Conservation (phyloP, 2,888 invertebrate species). For the Galeruca laticollis region DNA sequence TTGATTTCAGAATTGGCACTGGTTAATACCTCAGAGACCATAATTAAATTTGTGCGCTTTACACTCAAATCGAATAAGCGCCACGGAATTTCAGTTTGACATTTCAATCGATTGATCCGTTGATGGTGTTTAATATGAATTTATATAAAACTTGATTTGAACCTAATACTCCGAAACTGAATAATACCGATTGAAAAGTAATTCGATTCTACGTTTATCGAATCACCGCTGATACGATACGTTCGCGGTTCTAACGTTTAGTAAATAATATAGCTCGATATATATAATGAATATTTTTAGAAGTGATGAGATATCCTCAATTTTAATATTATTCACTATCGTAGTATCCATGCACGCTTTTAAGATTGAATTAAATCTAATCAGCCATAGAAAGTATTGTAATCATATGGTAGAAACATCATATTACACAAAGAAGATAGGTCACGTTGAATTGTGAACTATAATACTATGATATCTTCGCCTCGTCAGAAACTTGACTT, state of each 20-base stretch:
- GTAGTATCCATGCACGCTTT: too few species aligned
- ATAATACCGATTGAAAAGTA: not conserved
- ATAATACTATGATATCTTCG: too few species aligned
- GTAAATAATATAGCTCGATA: not conserved
- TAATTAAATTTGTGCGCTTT: slow-evolving; percentile 9
- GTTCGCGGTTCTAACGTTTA: not conserved
- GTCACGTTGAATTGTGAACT: too few species aligned
- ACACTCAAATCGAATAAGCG: slow-evolving; percentile 5
- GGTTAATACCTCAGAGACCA: slow-evolving; percentile 5
- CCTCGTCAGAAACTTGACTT: too few species aligned
- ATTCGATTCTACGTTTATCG: not conserved
- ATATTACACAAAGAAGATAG: too few species aligned
- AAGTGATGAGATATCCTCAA: too few species aligned
- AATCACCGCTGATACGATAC: not conserved
- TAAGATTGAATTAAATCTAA: too few species aligned
- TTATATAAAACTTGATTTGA: slow-evolving; percentile 9
- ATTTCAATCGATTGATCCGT: slow-evolving; percentile 12
- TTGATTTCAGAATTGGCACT: slow-evolving; percentile 13
- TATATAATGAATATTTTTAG: not conserved
- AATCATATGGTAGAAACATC: too few species aligned
- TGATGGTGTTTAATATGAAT: slow-evolving; percentile 5
- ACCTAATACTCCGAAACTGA: not conserved
- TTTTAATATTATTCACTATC: too few species aligned
- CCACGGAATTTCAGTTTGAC: slow-evolving; percentile 5
- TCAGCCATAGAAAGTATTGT: too few species aligned